These are phyloP conservation scores for Nylanderia fulva DNA, from an alignment of 1,140 invertebrate genomes.

Conservation along the genomic window DNA sequence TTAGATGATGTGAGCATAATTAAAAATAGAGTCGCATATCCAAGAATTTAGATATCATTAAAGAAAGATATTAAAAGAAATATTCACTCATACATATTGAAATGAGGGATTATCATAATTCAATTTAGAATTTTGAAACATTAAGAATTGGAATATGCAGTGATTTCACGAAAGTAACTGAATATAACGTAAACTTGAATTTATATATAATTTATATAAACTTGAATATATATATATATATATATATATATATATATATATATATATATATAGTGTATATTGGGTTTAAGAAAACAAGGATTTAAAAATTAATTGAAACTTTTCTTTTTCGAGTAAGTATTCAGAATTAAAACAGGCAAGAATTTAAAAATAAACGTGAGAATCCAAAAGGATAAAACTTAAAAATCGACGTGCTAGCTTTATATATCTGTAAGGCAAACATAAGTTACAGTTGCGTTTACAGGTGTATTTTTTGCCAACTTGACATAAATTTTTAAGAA, in stretches of 20 bases:
- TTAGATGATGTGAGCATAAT: neutral
- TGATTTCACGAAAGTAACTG: neutral
- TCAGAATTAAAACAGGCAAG: neutral
- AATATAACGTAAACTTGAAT: neutral
- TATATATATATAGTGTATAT: conserved; percentile 2
- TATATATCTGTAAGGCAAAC: neutral
- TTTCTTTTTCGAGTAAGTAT: neutral
- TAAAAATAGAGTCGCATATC: conserved; percentile 7
- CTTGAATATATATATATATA: neutral
- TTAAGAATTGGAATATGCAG: neutral
- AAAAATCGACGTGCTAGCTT: neutral
- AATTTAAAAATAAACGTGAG: conserved; percentile 25
- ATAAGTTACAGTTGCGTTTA: neutral
- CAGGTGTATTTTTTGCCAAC: neutral
- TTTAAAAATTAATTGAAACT: conserved; percentile 24
- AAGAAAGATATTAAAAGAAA: conserved; percentile 10
- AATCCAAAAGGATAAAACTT: conserved; percentile 7
- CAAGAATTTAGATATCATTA: conserved; percentile 8
- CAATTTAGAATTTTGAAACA: neutral
- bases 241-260: neutral
- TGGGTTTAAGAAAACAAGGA: conserved; percentile 4
- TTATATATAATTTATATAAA: neutral
- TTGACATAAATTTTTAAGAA: neutral
- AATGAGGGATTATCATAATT: conserved; percentile 5
- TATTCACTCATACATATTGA: neutral